phyloP scores from a whole-genome alignment of 2,797 vertebrate species.

The Poeciliopsis presidionis region DNA sequence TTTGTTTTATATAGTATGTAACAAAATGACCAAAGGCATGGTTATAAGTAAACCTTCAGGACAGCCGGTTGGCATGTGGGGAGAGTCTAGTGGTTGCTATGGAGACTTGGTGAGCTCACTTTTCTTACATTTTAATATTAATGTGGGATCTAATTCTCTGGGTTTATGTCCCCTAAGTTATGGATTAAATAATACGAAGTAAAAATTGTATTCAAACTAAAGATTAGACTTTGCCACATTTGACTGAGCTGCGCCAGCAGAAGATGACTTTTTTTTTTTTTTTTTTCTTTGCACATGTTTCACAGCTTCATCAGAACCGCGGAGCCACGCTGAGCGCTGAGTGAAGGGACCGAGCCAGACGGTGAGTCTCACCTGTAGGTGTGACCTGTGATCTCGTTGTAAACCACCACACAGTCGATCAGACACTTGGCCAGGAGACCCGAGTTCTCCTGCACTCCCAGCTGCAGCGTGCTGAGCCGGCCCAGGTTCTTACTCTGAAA shows the following conservation, averaged over 20 bases:
- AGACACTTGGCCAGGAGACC: constrained; percentile 97
- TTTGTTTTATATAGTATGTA: background rate
- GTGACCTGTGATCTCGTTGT: constrained; percentile 97
- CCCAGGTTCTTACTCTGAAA: constrained; percentile 95
- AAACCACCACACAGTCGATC: constrained; percentile 97
- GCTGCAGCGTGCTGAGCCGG: constrained; percentile 93
- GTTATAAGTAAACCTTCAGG: background rate
- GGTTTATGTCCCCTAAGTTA: background rate
- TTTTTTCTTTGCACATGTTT: background rate
- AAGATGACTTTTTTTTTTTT: background rate
- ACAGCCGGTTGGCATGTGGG: background rate
- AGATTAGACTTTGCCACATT: background rate
- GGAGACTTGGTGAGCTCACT: background rate
- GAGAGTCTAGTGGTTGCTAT: background rate
- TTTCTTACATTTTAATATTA: background rate
- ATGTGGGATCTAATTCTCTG: too few relatives aligned
- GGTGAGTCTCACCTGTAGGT: constrained; percentile 88
- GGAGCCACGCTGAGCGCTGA: background rate
- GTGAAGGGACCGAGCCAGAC: background rate
- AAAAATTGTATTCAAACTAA: background rate
- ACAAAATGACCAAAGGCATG: background rate
- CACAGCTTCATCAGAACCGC: background rate
- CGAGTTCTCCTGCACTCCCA: constrained; percentile 94
- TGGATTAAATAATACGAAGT: background rate
- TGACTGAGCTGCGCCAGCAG: background rate